Percentiles rank a stretch among this genome's conserved stretches.
phyloP scores from a whole-genome alignment of 2,888 invertebrate species.

The Eutolmus rufibarbis region DNA sequence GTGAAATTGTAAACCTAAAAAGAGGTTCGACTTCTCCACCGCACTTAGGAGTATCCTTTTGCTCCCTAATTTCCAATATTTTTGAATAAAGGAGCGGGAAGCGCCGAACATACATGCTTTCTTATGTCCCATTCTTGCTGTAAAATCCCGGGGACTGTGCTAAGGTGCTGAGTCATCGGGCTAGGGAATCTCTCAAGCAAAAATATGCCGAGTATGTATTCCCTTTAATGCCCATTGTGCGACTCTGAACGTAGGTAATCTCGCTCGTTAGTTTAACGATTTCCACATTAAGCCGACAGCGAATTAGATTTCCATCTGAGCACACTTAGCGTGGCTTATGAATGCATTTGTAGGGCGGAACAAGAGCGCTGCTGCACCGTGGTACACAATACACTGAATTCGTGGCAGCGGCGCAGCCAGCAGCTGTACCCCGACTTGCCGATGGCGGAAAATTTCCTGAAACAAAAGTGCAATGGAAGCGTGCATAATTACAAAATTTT shows the following conservation, averaged over 20 bases:
- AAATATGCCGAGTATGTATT: background rate
- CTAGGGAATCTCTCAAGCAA: background rate
- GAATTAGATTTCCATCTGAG: constrained; percentile 39
- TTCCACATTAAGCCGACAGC: constrained; percentile 35
- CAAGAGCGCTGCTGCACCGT: background rate
- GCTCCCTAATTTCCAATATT: background rate
- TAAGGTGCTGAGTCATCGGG: background rate
- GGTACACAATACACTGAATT: background rate
- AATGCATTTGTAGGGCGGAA: constrained; percentile 27
- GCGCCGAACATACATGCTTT: background rate
- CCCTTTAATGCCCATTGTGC: constrained; percentile 10
- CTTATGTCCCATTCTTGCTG: background rate
- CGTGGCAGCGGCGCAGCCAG: background rate
- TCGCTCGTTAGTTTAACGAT: constrained; percentile 35
- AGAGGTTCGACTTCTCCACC: background rate
- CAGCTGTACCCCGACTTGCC: constrained; percentile 18
- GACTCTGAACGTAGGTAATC: background rate
- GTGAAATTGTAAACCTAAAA: background rate
- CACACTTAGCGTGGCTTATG: constrained; percentile 32
- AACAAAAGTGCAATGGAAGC: constrained; percentile 36
- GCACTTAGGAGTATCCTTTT: background rate
- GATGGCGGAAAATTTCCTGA: constrained; percentile 1
- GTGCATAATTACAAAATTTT: constrained; percentile 40
- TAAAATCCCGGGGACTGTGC: background rate
- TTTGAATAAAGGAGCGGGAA: background rate